These are phyloP conservation scores for Alentia gelatinosa DNA, from an alignment of 2,888 invertebrate genomes.

Conservation along the genomic window DNA sequence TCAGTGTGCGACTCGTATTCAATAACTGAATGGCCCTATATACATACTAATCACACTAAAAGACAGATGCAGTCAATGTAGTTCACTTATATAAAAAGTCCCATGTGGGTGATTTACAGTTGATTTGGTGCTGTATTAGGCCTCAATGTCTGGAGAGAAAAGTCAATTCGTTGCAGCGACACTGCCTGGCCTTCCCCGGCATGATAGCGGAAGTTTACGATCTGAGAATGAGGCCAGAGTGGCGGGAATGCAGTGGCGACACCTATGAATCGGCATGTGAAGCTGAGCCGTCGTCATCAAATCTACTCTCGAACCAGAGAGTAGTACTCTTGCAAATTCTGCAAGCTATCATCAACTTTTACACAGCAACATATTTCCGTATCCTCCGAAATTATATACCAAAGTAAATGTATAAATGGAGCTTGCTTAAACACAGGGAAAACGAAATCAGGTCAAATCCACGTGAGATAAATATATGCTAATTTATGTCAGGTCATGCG, in stretches of 20 bases:
- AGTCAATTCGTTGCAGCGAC: no score
- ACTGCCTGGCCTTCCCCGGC: neutral
- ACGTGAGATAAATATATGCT: slow-evolving; percentile 36
- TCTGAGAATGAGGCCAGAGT: slow-evolving; percentile 33
- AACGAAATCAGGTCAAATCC: neutral
- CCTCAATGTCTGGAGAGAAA: no score
- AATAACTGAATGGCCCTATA: no score
- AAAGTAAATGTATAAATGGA: neutral
- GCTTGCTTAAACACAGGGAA: no score
- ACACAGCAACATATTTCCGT: no score
- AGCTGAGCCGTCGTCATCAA: slow-evolving; percentile 12
- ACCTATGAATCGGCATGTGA: slow-evolving; percentile 42
- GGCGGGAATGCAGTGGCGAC: slow-evolving; percentile 44
- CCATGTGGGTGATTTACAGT: no score
- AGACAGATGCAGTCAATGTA: no score
- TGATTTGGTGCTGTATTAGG: no score
- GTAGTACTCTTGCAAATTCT: neutral
- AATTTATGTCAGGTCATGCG: slow-evolving; percentile 53
- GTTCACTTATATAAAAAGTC: no score
- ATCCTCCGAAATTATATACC: neutral
- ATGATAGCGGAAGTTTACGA: slow-evolving; percentile 8
- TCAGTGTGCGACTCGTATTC: no score
- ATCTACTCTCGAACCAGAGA: slow-evolving; percentile 20
- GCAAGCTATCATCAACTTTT: no score
- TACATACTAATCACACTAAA: no score